Percentiles rank a stretch among this genome's conserved stretches.
Evolutionary conservation across 2,113 vertebrate genomes (phyloP).

Genomic region (Plecturocebus donacophilus): DNA sequence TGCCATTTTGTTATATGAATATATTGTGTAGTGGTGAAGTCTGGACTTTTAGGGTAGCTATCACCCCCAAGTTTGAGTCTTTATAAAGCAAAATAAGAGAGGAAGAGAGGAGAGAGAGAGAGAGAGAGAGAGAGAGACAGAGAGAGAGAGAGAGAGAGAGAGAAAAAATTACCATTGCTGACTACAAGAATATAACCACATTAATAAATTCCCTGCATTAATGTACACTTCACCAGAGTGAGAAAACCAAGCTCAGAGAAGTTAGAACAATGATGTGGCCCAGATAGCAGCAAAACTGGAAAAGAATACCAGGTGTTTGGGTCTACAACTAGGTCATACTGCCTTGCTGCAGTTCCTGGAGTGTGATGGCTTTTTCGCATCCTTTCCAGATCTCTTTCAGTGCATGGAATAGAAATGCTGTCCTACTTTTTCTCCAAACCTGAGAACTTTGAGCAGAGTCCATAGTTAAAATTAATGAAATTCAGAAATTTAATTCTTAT

Average conservation of each 20-base stretch:
- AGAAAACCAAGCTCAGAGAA: background rate
- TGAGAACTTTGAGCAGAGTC: background rate
- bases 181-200: background rate
- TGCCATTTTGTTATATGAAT: too few relatives aligned
- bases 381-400: background rate
- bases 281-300: background rate
- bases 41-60: too few relatives aligned
- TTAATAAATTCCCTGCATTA: background rate
- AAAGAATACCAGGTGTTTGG: background rate
- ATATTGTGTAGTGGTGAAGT: too few relatives aligned
- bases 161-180: background rate
- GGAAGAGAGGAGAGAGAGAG: background rate
- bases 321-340: slow-evolving; percentile 29
- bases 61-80: background rate
- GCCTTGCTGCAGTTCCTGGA: background rate
- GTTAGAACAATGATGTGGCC: background rate
- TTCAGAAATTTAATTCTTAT: slow-evolving; percentile 2
- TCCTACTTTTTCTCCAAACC: slow-evolving; percentile 9
- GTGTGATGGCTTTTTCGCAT: background rate
- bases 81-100: background rate
- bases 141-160: background rate
- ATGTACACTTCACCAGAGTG: background rate
- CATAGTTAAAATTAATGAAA: background rate
- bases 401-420: background rate
- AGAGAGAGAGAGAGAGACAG: background rate